These are phyloP conservation scores for Hemicentrotus pulcherrimus DNA, from an alignment of 35 echinoderm and acorn worm genomes.

Conservation along the genomic window DNA sequence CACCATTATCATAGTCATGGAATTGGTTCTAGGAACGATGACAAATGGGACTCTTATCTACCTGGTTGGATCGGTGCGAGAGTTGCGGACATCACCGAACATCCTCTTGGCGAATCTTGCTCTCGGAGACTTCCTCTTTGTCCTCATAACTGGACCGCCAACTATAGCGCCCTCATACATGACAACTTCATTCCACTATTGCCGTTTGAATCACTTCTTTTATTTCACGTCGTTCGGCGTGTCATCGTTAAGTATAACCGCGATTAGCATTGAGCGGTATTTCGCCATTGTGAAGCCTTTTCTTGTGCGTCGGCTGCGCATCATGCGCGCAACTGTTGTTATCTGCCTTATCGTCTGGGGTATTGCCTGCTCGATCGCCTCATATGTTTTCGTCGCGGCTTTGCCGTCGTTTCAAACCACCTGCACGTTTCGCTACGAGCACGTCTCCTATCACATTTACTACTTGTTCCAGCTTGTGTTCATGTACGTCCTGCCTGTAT, in stretches of 20 bases:
- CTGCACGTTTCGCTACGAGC: constrained; percentile 18
- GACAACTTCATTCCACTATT: constrained; percentile 34
- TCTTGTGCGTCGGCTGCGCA: constrained; percentile 31
- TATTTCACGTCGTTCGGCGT: constrained; percentile 38
- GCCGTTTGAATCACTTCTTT: constrained; percentile 40
- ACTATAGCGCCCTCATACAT: constrained; percentile 41
- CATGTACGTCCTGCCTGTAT: constrained; percentile 38
- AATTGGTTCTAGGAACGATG: constrained; percentile 22
- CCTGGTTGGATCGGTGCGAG: constrained; percentile 38
- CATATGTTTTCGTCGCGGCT: constrained; percentile 1
- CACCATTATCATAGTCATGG: constrained; percentile 41
- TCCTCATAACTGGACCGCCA: constrained; percentile 35
- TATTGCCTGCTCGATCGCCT: neutral
- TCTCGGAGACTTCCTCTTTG: constrained; percentile 32
- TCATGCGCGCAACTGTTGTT: constrained; percentile 43
- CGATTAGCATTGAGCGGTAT: constrained; percentile 38
- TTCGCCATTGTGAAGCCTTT: constrained; percentile 46
- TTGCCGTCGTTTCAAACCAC: neutral
- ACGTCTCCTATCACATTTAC: constrained; percentile 13
- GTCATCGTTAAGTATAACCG: constrained; percentile 24
- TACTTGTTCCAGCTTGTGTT: constrained; percentile 36
- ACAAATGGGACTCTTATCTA: constrained; percentile 35
- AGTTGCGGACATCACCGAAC: constrained; percentile 40
- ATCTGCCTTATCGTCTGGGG: constrained; percentile 31
- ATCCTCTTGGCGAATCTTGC: constrained; percentile 46